Evolutionary conservation across 2,888 invertebrate species (phyloP), one percentile per base, ranked within the genome.

Genomic region (Dryococelus australis): DNA sequence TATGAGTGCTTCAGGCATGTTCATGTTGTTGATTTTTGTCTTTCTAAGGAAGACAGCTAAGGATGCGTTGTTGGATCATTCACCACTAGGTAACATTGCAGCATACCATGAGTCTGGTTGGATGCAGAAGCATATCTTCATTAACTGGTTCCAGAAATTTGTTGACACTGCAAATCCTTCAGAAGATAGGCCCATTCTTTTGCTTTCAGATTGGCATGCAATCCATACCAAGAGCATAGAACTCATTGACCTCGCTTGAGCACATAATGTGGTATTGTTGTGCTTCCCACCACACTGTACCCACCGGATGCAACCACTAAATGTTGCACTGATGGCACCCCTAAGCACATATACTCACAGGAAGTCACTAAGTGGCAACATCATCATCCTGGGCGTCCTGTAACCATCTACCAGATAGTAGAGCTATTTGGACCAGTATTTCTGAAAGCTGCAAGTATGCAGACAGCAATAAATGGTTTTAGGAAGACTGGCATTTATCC

Each of bases 191-290:
- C 91, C 91, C 43, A 91, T 91, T 10, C 87, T 92, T 9, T 87
- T 92, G 65, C 88, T 92, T 28, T 88, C 92, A 26, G 91, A 92
- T 90, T 91, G 91, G 5, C 91, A 92, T 88, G 88, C 90, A 9
- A 90, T 90, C 47, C 91, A 91, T 87, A 91, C 90, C 8, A 91
- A 91, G 89, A 91, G 89, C 84, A 86, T 90, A 27, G 89, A 89
- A 35, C 85, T 90, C 0, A 87, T 90, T 79, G 89, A 90, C 53
- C 80, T 87, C 8, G 90, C 90, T 13, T 87, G 89, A 43, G 88
- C 87, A 13, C 88, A 90, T 86, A 89, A 89, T 8, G 90, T 90
- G 10, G 28, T 89, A 27, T 85, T 91, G 51, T 87, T 91, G 6
- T 91, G 90, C 51, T 88, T 91, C 35, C 90, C 91, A 0, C 90